Evolutionary conservation across 2,797 vertebrate species (phyloP).

Genomic region (Sebastes goodei): DNA sequence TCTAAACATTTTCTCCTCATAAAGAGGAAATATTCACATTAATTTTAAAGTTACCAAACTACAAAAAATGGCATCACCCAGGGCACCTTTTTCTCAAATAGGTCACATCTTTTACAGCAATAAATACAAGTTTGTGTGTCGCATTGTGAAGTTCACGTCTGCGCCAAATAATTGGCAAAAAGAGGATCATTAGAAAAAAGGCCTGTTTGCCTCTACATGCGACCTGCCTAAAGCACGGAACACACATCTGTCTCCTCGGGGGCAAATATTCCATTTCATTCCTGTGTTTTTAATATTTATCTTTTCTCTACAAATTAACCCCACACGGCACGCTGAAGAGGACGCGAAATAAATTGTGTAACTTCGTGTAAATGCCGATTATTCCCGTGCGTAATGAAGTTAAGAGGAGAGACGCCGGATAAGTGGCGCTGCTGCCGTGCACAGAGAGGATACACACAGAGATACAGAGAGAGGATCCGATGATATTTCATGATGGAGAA

Average conservation of each 20-base stretch:
- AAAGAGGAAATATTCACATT: background rate
- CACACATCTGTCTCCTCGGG: slow-evolving; percentile 26
- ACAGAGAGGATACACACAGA: background rate
- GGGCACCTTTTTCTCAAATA: slow-evolving; percentile 23
- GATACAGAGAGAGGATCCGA: background rate
- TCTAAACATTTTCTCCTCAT: background rate
- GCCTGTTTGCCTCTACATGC: slow-evolving; percentile 27
- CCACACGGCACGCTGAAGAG: background rate
- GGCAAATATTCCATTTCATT: background rate
- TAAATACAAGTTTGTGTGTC: background rate
- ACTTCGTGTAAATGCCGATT: slow-evolving; percentile 7
- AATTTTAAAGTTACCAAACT: slow-evolving; percentile 21
- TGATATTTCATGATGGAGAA: slow-evolving; percentile 23
- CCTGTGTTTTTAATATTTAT: slow-evolving; percentile 3
- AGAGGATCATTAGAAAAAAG: slow-evolving; percentile 27
- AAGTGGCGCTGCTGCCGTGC: background rate
- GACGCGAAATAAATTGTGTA: slow-evolving; percentile 5
- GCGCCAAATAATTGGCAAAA: slow-evolving; percentile 43
- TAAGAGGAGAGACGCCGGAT: background rate
- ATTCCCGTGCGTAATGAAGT: slow-evolving; percentile 32
- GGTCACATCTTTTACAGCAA: slow-evolving; percentile 22
- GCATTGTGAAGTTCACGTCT: background rate
- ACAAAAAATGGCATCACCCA: slow-evolving; percentile 25
- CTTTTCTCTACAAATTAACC: background rate
- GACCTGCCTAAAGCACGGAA: slow-evolving; percentile 10